A percentile compares a stretch with the other conserved stretches of the same genome.
phyloP scores from a whole-genome alignment of 2,888 invertebrate species.

The Globia sparganii region DNA sequence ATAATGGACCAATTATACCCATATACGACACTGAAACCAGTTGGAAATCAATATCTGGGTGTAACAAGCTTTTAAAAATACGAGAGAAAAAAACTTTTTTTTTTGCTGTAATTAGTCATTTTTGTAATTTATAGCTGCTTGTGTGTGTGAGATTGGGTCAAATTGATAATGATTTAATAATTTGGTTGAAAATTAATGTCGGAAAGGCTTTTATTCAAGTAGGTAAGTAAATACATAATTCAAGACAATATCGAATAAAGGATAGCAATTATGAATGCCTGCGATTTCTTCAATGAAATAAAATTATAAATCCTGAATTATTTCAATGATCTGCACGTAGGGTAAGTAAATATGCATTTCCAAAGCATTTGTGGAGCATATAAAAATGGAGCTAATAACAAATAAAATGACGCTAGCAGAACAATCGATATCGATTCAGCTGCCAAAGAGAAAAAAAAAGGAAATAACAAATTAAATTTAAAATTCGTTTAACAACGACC shows the following conservation, averaged over 20 bases:
- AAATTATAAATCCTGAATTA: not conserved
- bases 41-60: constrained; percentile 54
- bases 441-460: too few species aligned
- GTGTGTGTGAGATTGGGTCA: constrained; percentile 12
- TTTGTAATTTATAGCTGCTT: constrained; percentile 11
- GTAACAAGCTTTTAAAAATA: constrained; percentile 37
- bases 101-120: constrained; percentile 14
- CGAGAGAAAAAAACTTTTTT: constrained; percentile 8
- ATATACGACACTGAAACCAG: constrained; percentile 43
- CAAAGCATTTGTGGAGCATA: not conserved
- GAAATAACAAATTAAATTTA: not conserved
- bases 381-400: not conserved
- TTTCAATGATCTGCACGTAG: not conserved
- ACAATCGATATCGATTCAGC: too few species aligned
- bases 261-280: not conserved
- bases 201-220: not conserved
- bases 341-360: not conserved
- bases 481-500: not conserved
- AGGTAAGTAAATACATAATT: not conserved
- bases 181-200: constrained; percentile 6
- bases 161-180: constrained; percentile 9
- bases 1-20: constrained; percentile 57
- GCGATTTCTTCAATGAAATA: not conserved
- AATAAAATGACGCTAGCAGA: not conserved
- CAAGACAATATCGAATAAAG: not conserved